phyloP scores from a whole-genome alignment of 2,113 vertebrate species.

The Polyodon spathula region DNA sequence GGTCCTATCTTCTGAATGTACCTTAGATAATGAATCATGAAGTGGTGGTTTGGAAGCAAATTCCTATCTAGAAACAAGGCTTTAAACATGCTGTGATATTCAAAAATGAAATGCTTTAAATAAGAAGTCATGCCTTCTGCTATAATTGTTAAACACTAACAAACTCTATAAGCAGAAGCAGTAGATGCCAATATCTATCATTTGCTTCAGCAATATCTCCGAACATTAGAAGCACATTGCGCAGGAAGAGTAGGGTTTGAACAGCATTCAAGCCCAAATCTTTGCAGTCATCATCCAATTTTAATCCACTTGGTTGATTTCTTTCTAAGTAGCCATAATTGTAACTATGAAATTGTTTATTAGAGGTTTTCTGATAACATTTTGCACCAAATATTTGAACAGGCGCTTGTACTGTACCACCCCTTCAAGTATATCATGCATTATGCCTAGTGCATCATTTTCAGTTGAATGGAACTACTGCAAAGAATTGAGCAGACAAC shows the following conservation, averaged over 20 bases:
- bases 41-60: constrained; percentile 12
- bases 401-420: too few relatives aligned
- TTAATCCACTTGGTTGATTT: constrained; percentile 11
- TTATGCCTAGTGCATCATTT: too few relatives aligned
- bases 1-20: constrained; percentile 10
- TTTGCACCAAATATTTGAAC: too few relatives aligned
- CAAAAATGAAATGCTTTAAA: constrained; percentile 26
- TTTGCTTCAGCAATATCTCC: constrained; percentile 20
- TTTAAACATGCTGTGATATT: constrained; percentile 18
- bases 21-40: neutral
- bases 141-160: constrained; percentile 21
- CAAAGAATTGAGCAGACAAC: too few relatives aligned
- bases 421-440: too few relatives aligned
- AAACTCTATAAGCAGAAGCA: constrained; percentile 26
- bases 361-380: too few relatives aligned
- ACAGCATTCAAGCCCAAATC: constrained; percentile 17
- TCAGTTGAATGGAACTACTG: too few relatives aligned
- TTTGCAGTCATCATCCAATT: constrained; percentile 17
- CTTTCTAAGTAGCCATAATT: constrained; percentile 20
- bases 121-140: constrained; percentile 21
- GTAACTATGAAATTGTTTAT: constrained; percentile 5
- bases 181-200: constrained; percentile 20
- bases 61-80: constrained; percentile 7
- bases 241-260: constrained; percentile 23
- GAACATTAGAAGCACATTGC: constrained; percentile 25